Base-by-base conservation (phyloP, 2,888 invertebrate species). In the Drepanosiphum platanoidis region DNA sequence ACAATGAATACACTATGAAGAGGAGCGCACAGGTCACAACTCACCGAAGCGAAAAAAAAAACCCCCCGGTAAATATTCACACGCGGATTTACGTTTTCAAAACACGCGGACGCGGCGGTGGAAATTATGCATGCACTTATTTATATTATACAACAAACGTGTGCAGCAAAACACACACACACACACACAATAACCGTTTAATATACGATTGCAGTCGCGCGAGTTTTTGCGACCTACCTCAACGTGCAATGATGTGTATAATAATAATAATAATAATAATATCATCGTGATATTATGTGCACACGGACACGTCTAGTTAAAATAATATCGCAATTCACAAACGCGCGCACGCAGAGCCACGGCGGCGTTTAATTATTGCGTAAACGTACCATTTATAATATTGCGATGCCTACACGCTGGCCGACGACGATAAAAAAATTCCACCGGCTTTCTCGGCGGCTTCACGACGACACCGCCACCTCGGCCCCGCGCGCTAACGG, bases 151-250 rank as follows among this genome's bases (percentile, higher is more conserved):
- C n/a, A n/a, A 46, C 13, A 8, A 9, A 32, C n/a, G 52, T 7
- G 32, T 42, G 1, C 30, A 46, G 22, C 15, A 32, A 42, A 46
- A 46, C 30, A 30, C 13, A 39, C 18, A 72, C 30, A 46, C 30
- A 74, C 15, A 52, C 30, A 46, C 30, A 46, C 11, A 1, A 46
- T 11, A 22, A 22, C 52, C 52, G 52, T 52, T 52, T 22, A 22
- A 46, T 5, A 18, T 5, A 11, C 18, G 32, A 11, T 3, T 22
- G 46, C 72, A 22, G 46, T 46, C 32, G 74, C 32, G 74, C 46
- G 42, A 39, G 42, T 46, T 46, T 52, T 74, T 74, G 3, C 66
- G 79, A 79, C 79, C 79, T 79, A 79, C 66, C 79, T 66, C 79
- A 79, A 79, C 13, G 66, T 1, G 32, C 46, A 42, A 66, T 39